Conservation (phyloP, 2,888 invertebrate genomes). For the Hylaea fasciaria region DNA sequence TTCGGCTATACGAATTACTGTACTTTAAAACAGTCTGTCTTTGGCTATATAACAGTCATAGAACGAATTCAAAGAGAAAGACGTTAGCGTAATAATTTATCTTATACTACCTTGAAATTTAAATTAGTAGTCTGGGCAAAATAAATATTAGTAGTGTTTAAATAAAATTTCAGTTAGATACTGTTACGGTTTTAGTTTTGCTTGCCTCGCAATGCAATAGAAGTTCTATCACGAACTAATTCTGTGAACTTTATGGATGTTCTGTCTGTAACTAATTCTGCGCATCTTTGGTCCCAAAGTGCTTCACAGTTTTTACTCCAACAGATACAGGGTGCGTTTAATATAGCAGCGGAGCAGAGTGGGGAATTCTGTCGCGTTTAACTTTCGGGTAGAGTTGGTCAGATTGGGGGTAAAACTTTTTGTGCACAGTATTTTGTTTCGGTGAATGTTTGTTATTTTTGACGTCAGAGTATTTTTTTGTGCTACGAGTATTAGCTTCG, state of each 20-base stretch:
- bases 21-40: no score
- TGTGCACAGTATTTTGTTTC: conserved; percentile 37
- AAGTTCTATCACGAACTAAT: conserved; percentile 1
- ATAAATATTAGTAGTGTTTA: no score
- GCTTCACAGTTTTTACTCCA: conserved; percentile 27
- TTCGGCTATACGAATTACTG: no score
- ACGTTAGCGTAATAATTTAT: no score
- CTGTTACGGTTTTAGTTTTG: no score
- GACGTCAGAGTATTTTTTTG: conserved; percentile 18
- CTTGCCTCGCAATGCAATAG: neutral
- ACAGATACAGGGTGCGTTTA: conserved; percentile 33
- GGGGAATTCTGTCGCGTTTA: conserved; percentile 31
- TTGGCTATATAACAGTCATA: no score
- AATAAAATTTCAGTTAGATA: no score
- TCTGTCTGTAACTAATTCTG: conserved; percentile 8
- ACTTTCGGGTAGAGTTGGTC: conserved; percentile 42
- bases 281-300: conserved; percentile 7
- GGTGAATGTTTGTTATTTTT: conserved; percentile 37
- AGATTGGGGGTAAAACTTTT: conserved; percentile 39
- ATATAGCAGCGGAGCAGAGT: conserved; percentile 34
- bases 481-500: conserved; percentile 8
- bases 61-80: no score
- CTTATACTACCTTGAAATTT: no score
- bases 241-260: neutral
- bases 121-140: no score